Conservation (phyloP, 2,113 vertebrate species). For the Pardalotus punctatus region DNA sequence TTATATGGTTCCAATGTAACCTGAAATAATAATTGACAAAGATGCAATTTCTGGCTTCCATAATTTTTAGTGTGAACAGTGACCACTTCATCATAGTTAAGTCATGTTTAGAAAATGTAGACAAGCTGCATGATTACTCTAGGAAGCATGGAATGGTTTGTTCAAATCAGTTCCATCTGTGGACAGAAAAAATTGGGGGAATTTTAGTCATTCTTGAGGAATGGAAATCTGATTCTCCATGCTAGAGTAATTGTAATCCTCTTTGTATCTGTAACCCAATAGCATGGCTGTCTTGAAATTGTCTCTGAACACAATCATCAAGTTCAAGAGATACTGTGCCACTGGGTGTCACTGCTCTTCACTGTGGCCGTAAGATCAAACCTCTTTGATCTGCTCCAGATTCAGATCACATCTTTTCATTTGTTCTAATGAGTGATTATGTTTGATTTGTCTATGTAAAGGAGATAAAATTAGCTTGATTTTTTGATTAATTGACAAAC, state of each 20-base stretch:
- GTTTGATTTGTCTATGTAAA: background rate
- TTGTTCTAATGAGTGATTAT: background rate
- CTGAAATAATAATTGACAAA: conserved; percentile 51
- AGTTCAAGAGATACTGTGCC: conserved; percentile 55
- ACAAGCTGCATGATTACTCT: conserved; percentile 71
- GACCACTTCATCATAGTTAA: conserved; percentile 73
- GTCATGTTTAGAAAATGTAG: conserved; percentile 77
- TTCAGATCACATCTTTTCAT: background rate
- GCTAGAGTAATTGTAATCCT: conserved; percentile 77
- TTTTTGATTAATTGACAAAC: background rate
- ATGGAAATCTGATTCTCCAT: conserved; percentile 80
- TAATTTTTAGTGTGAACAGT: conserved; percentile 58
- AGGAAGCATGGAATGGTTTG: conserved; percentile 74
- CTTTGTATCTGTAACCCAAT: conserved; percentile 81
- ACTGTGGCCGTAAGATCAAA: background rate
- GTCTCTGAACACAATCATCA: conserved; percentile 50
- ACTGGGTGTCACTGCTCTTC: conserved; percentile 64
- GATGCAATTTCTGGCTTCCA: conserved; percentile 4
- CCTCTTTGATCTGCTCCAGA: background rate
- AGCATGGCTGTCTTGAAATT: conserved; percentile 71
- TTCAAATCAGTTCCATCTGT: conserved; percentile 81
- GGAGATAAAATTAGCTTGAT: background rate
- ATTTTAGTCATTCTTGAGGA: conserved; percentile 79
- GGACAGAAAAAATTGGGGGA: conserved; percentile 61
- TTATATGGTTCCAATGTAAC: background rate